A percentile compares a stretch with the other conserved stretches of the same genome.
These are phyloP conservation scores for Tenebrio molitor DNA, from an alignment of 1,140 invertebrate species.

Conservation along the genomic window DNA sequence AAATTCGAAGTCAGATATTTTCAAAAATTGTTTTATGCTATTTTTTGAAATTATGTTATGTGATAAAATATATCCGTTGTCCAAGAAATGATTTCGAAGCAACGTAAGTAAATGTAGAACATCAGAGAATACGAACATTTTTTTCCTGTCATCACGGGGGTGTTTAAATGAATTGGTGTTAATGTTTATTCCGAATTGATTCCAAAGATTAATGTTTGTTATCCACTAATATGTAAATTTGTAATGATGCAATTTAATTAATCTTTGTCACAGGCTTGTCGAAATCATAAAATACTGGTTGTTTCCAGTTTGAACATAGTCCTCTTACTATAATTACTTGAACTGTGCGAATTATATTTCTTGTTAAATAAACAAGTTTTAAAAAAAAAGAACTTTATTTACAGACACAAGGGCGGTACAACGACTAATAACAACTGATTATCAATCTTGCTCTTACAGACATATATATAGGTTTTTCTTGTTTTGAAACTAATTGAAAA, in stretches of 20 bases:
- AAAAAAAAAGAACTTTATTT: too few relatives aligned
- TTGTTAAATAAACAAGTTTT: too few relatives aligned
- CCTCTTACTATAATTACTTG: background rate
- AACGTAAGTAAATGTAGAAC: background rate
- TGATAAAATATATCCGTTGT: background rate
- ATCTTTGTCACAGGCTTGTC: background rate
- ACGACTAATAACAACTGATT: too few relatives aligned
- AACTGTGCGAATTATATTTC: too few relatives aligned
- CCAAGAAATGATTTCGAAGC: background rate
- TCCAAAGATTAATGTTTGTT: too few relatives aligned
- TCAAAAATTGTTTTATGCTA: background rate
- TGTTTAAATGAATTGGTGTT: background rate
- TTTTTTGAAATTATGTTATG: background rate
- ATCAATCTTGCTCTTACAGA: too few relatives aligned
- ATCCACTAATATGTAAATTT: background rate
- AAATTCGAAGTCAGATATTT: background rate
- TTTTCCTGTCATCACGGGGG: background rate
- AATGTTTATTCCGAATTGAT: too few relatives aligned
- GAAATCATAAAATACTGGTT: background rate
- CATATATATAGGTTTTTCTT: too few relatives aligned
- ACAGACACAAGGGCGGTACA: too few relatives aligned
- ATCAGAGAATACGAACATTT: background rate
- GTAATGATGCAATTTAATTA: background rate
- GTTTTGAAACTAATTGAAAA: too few relatives aligned
- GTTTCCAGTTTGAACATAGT: background rate